Conservation (phyloP, 1,140 invertebrate species). For the Xylocopa sonorina region DNA sequence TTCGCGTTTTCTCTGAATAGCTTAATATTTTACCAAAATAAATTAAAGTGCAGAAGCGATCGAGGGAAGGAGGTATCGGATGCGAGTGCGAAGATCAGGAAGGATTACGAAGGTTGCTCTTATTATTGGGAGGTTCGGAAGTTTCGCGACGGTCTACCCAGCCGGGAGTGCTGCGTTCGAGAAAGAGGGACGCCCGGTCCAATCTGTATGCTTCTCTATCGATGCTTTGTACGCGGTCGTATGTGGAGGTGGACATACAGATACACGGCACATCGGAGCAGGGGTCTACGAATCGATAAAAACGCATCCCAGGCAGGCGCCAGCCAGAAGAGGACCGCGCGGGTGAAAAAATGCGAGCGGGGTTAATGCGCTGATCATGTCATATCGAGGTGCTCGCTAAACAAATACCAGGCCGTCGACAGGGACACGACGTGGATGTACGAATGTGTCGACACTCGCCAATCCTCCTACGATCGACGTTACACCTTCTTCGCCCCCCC, state of each 20-base stretch:
- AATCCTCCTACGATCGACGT: constrained; percentile 51
- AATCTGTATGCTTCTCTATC: constrained; percentile 81
- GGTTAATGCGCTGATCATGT: constrained; percentile 82
- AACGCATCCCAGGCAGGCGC: constrained; percentile 82
- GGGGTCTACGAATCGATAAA: constrained; percentile 82
- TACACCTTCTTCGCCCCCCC: neutral
- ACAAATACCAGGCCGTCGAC: constrained; percentile 70
- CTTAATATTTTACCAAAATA: no score
- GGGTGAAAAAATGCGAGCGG: constrained; percentile 79
- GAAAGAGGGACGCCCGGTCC: constrained; percentile 79
- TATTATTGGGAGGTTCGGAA: constrained; percentile 63
- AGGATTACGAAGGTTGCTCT: constrained; percentile 41
- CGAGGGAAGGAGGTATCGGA: neutral
- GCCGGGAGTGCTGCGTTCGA: constrained; percentile 68
- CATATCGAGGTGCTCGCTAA: constrained; percentile 78
- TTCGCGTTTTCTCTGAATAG: no score
- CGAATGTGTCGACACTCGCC: constrained; percentile 61
- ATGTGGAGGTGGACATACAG: constrained; percentile 71
- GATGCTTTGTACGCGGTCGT: constrained; percentile 77
- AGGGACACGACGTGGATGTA: constrained; percentile 59
- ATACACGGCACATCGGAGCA: constrained; percentile 72
- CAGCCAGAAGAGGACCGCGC: constrained; percentile 77
- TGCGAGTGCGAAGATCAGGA: neutral
- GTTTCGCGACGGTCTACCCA: constrained; percentile 62
- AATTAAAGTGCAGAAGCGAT: neutral